Evolutionary conservation across 1,140 invertebrate species (phyloP).

Genomic region (Ridgeia piscesae): DNA sequence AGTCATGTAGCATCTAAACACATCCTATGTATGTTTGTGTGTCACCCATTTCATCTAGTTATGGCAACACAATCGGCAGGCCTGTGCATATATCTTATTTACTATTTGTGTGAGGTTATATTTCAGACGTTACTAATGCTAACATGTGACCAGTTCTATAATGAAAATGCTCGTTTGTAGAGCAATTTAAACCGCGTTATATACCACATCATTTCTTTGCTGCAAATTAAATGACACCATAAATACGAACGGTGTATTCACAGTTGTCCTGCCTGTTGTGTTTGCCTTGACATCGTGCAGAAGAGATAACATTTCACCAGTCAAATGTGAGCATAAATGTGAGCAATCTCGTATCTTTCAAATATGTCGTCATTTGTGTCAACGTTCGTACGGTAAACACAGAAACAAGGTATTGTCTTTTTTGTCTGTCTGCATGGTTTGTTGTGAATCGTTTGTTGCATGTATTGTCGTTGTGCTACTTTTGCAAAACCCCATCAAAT

Average conservation of each 20-base stretch:
- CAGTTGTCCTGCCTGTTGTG: not conserved
- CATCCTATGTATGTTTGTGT: conserved; percentile 7
- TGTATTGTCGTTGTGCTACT: not conserved
- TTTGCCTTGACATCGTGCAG: not conserved
- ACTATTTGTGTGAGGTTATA: not conserved
- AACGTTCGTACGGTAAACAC: not conserved
- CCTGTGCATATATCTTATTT: not conserved
- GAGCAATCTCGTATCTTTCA: not conserved
- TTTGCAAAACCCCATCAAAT: not conserved
- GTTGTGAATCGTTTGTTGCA: not conserved
- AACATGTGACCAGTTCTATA: not conserved
- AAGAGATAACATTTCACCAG: conserved; percentile 18
- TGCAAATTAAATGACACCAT: not conserved
- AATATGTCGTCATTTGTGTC: not conserved
- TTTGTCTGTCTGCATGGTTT: conserved; percentile 1
- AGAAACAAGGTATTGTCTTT: not conserved
- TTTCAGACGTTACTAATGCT: not conserved
- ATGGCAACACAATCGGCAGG: not conserved
- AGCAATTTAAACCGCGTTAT: not conserved
- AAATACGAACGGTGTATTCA: not conserved
- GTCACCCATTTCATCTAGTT: conserved; percentile 11
- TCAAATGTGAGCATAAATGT: not conserved
- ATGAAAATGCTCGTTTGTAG: not conserved
- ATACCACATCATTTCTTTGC: not conserved
- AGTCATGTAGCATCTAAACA: conserved; percentile 14